Evolutionary conservation across 1,140 invertebrate species (phyloP).

Genomic region (Pseudomyrmex pallidus): DNA sequence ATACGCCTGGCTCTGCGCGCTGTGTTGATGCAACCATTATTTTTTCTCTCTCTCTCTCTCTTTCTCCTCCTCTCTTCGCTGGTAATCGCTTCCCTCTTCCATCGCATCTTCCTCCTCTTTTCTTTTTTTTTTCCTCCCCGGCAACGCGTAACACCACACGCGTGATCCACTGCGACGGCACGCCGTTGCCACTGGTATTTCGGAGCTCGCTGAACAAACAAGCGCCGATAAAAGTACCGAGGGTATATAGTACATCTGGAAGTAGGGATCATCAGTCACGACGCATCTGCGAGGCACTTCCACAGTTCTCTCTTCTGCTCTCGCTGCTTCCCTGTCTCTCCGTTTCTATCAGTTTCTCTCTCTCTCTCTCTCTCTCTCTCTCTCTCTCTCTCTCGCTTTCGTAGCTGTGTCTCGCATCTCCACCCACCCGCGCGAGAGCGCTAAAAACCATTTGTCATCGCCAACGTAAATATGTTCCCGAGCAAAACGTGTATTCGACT

Average conservation of each 20-base stretch:
- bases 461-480: slow-evolving; percentile 80
- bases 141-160: slow-evolving; percentile 33
- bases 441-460: slow-evolving; percentile 84
- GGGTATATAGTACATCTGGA: slow-evolving; percentile 84
- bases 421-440: slow-evolving; percentile 55
- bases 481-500: slow-evolving; percentile 67
- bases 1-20: slow-evolving; percentile 55
- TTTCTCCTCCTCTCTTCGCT: slow-evolving; percentile 40
- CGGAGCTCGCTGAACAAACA: slow-evolving; percentile 83
- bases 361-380: not conserved
- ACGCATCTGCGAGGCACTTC: slow-evolving; percentile 81
- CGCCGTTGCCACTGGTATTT: slow-evolving; percentile 73
- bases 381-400: slow-evolving; percentile 32
- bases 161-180: slow-evolving; percentile 69
- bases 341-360: not conserved
- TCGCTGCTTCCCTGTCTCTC: slow-evolving; percentile 62
- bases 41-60: slow-evolving; percentile 60
- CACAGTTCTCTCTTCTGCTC: slow-evolving; percentile 71
- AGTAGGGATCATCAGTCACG: slow-evolving; percentile 85
- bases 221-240: slow-evolving; percentile 84
- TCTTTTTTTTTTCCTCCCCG: slow-evolving; percentile 28
- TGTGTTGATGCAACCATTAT: slow-evolving; percentile 70
- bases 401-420: slow-evolving; percentile 62
- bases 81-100: slow-evolving; percentile 61
- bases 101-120: not conserved